Percentiles rank a stretch among this genome's conserved stretches.
Conservation (phyloP, 2,888 invertebrate genomes). For the Mongoloraphidia duomilia region DNA sequence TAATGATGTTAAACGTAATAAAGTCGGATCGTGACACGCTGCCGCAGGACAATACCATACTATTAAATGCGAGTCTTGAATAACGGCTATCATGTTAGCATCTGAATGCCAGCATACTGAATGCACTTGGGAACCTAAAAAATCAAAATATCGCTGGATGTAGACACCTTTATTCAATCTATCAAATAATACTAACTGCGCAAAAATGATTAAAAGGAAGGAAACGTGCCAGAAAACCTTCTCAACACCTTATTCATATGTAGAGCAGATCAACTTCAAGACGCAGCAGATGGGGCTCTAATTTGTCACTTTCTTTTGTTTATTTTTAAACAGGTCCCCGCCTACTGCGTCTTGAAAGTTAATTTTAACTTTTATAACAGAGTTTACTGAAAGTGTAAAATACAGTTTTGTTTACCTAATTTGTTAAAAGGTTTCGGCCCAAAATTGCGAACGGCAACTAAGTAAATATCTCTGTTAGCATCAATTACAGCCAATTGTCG, state of each 20-base stretch:
- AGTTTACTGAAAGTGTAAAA: too few species aligned
- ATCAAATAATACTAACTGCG: neutral
- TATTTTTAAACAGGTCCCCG: too few species aligned
- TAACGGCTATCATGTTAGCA: constrained; percentile 62
- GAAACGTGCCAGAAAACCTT: constrained; percentile 14
- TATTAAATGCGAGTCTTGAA: constrained; percentile 62
- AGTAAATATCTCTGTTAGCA: constrained; percentile 72
- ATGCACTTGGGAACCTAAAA: constrained; percentile 38
- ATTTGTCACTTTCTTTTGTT: too few species aligned
- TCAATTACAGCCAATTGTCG: constrained; percentile 81
- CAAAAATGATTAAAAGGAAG: constrained; percentile 23
- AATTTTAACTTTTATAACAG: too few species aligned
- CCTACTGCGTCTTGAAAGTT: too few species aligned
- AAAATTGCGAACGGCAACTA: constrained; percentile 55
- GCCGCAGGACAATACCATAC: constrained; percentile 73
- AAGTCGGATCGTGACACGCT: constrained; percentile 53
- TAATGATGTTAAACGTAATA: constrained; percentile 46
- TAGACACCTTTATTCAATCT: neutral
- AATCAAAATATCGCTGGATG: neutral
- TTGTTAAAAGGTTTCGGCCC: constrained; percentile 49
- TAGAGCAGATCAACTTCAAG: too few species aligned
- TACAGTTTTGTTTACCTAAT: constrained; percentile 37
- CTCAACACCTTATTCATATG: neutral
- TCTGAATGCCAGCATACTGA: constrained; percentile 56
- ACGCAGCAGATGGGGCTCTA: too few species aligned